Conservation (phyloP, 2,113 vertebrate genomes). For the Perca flavescens region DNA sequence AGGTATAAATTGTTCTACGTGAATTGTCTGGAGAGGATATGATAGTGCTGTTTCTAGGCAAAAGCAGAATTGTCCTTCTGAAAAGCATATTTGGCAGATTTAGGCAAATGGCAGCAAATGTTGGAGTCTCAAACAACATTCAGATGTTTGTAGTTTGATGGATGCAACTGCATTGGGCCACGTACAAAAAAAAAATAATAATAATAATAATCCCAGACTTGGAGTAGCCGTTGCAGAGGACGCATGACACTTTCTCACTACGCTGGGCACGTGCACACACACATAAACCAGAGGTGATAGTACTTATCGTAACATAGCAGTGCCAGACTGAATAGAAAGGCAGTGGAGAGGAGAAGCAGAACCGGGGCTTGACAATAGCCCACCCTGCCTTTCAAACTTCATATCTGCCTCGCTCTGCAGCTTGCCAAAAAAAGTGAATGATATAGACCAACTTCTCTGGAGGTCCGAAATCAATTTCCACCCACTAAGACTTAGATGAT, state of each 20-base stretch:
- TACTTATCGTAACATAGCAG: slow-evolving; percentile 59
- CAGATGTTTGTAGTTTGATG: neutral
- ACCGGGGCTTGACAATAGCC: slow-evolving; percentile 56
- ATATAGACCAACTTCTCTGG: slow-evolving; percentile 62
- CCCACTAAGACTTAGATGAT: slow-evolving; percentile 51
- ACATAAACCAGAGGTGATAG: slow-evolving; percentile 41
- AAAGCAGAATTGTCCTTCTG: neutral
- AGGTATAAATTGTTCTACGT: neutral
- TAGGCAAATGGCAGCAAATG: neutral
- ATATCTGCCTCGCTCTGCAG: slow-evolving; percentile 58
- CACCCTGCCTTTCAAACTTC: slow-evolving; percentile 60
- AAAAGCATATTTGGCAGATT: neutral
- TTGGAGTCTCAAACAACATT: neutral
- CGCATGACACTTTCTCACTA: slow-evolving; percentile 21
- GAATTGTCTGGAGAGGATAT: neutral
- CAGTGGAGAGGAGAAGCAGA: slow-evolving; percentile 55
- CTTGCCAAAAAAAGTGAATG: slow-evolving; percentile 43
- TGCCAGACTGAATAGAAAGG: slow-evolving; percentile 52
- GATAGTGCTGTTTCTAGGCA: neutral
- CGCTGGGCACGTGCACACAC: neutral
- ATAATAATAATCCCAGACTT: neutral
- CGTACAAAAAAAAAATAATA: neutral
- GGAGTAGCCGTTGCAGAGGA: slow-evolving; percentile 1
- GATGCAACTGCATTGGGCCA: neutral
- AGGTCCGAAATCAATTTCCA: slow-evolving; percentile 70